Evolutionary conservation across 1,140 invertebrate species (phyloP), one percentile per base, ranked within the genome.

Genomic region (Teleopsis dalmanni): DNA sequence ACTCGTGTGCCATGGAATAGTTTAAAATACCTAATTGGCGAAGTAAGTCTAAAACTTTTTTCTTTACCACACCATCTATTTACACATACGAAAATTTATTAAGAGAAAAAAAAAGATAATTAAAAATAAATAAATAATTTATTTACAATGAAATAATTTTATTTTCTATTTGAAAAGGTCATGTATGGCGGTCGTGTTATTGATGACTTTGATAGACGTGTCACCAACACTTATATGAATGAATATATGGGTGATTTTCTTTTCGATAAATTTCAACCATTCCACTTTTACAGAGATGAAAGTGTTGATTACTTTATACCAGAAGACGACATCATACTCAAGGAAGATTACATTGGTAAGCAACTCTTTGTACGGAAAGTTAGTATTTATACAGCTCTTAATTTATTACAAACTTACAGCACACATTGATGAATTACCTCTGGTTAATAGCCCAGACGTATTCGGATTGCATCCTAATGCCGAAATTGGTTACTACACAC

Each of bases 171-270:
- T 36, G 14, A 27, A 31, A 18, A 87, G 84, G 87, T 94, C 6
- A 93, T 94, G 87, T 95, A 95, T 65, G 91, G 91, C 14, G 91
- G 91, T 19, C 77, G 88, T 52, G 87, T 94, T 14, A 93, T 92
- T 52, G 90, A 95, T 60, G 80, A 86, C 60, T 94, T 85, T 73
- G 91, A 94, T 70, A 78, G 89, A 21, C 77, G 90, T 50, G 82
- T 93, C 5, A 83, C 91, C 2, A 77, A 81, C 48, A 88, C 84
- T 0, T 94, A 94, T 64, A 91, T 94, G 85, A 80, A 92, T 63
- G 89, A 95, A 69, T 95, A 94, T 64, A 86, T 95, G 77, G 91
- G 91, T 0, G 90, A 95, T 59, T 95, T 94, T 65, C 74, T 95
- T 18, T 92, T 95, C 60, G 87, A 93, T 62, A 81, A 79, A 14